Conservation (phyloP, 2,888 invertebrate genomes). For the Camptogramma bilineatum region DNA sequence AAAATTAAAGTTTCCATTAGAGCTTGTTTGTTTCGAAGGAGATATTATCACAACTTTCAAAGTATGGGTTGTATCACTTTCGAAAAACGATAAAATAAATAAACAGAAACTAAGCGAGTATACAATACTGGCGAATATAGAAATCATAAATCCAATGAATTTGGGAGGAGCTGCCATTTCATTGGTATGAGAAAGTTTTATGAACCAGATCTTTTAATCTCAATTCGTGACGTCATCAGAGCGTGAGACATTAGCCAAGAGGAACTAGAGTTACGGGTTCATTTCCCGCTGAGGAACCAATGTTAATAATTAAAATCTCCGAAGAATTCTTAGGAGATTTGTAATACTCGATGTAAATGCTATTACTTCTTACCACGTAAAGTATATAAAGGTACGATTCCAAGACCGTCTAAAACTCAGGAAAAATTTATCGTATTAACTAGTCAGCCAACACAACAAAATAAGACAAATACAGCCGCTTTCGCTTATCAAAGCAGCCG, state of each 20-base stretch:
- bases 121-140: conserved; percentile 10
- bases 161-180: conserved; percentile 4
- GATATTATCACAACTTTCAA: conserved; percentile 20
- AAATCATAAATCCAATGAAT: conserved; percentile 12
- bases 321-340: too few relatives aligned
- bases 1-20: background rate
- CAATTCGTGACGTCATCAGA: background rate
- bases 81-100: conserved; percentile 26
- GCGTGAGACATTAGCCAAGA: background rate
- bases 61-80: conserved; percentile 23
- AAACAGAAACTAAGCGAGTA: conserved; percentile 13
- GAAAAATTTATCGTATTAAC: too few relatives aligned
- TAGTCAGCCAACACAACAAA: too few relatives aligned
- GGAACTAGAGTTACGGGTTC: background rate
- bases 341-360: too few relatives aligned
- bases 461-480: too few relatives aligned
- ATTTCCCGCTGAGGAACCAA: background rate
- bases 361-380: too few relatives aligned
- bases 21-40: conserved; percentile 8
- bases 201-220: background rate
- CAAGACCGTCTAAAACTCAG: too few relatives aligned
- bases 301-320: too few relatives aligned
- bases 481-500: too few relatives aligned
- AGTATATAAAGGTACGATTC: too few relatives aligned
- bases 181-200: conserved; percentile 12